Base-by-base conservation (phyloP, 2,888 invertebrate genomes). In the Nematopogon swammerdamellus region DNA sequence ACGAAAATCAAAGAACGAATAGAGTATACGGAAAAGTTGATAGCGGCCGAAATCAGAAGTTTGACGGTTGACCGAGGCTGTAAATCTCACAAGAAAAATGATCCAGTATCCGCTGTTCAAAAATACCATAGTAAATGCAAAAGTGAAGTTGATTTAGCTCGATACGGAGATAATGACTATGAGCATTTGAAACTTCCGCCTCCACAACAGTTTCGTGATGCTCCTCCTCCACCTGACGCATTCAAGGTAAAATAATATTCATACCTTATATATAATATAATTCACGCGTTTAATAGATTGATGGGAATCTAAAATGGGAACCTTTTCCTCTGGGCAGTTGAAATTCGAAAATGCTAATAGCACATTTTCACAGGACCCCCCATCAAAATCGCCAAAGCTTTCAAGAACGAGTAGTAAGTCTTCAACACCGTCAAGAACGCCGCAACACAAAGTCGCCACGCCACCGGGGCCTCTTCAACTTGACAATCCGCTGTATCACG, bases 151-250 rank as follows among this genome's bases (percentile, higher is more conserved):
- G 80, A 85, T 60, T 67, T 85, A 19, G 76, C 81, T 36, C 81
- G 80, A 56, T 72, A 82, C 49, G 77, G 77, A 47, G 80, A 84
- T 56, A 83, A 81, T 64, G 85, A 85, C 43, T 86, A 88, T 60
- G 89, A 90, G 57, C 86, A 89, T 61, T 81, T 89, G 1, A 74
- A 83, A 20, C 68, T 88, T 52, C 91, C 91, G 20, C 92, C 92
- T 1, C 92, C 92, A 1, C 89, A 91, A 62, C 91, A 92, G 70
- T 92, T 92, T 61, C 85, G 90, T 65, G 92, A 92, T 68, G 86
- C 86, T 47, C 87, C 89, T 18, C 86, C 89, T 43, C 91, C 91
- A 8, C 90, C 89, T 0, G 89, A 89, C 57, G 84, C 85, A 59
- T 89, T 89, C 59, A 80, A 72, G 71, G 80, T 77, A 68, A 59